Evolutionary conservation across 2,113 vertebrate genomes (phyloP), one percentile per base, ranked within the genome.

Genomic region (Oreochromis spilurus): DNA sequence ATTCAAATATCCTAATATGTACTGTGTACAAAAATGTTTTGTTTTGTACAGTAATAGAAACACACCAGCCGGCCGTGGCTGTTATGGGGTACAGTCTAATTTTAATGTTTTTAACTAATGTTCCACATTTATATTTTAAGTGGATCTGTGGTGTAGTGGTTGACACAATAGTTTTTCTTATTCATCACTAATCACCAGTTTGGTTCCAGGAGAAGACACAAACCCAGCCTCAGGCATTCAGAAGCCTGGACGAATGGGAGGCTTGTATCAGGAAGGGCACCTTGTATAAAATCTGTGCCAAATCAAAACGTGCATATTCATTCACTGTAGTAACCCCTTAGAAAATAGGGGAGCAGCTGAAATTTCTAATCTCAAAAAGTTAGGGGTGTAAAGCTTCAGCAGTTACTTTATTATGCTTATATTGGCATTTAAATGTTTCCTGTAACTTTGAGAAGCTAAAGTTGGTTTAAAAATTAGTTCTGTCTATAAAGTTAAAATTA

Each of bases 401-500:
- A 17, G 21, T 72, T 17, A 16, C 67, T 75, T 75, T 26, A 24
- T 29, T 75, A 48, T 45, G 14, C 9, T 48, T 29, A 7, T 70
- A 40, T 21, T 70, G 36, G 36, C 14, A 12, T 70, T 70, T 70
- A 70, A 70, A 43, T 43, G 4, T 43, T 26, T 70, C n/a, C 43
- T 75, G 17, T 50, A 50, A 75, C 24, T 75, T 75, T 75, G 14
- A 12, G 40, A 48, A 29, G 9, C 8, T 48, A 75, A 29, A 45
- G 40, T 3, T 45, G 67, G 21, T 72, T 72, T 45, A 72, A 72
- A 72, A 72, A 17, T 45, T 2, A 48, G 24, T 45, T 72, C 21
- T 72, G 40, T 29, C 40, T 72, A 26, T 45, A 75, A 75, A 75
- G 24, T 75, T 12, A 48, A 75, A 29, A 11, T 75, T 48, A 48